Conservation (phyloP, 37 sponge, comb jelly and placozoan genomes). For the Crambe crambe region DNA sequence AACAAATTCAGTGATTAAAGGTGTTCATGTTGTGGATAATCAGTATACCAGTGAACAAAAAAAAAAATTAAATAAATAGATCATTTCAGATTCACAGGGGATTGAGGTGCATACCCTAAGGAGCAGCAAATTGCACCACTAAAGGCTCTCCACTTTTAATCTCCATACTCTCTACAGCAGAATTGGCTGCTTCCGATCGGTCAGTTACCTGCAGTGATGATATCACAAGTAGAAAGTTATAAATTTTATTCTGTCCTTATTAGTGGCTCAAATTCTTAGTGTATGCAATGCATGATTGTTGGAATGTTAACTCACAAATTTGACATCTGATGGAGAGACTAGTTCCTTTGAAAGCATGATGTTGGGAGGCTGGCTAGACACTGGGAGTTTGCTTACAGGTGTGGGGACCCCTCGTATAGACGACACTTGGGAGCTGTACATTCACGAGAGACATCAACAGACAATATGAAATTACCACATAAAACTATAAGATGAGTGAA, state of each 20-base stretch:
- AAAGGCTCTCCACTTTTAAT: conserved; percentile 76
- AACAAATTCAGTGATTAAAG: neutral
- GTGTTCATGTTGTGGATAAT: neutral
- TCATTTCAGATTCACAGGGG: neutral
- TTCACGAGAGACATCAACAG: neutral
- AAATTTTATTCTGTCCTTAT: neutral
- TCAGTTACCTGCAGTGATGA: conserved; percentile 42
- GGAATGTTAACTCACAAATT: conserved; percentile 70
- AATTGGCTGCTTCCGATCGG: conserved; percentile 49
- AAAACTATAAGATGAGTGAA: too few relatives aligned
- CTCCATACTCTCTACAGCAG: conserved; percentile 69
- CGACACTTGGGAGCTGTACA: conserved; percentile 52
- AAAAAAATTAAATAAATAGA: too few relatives aligned
- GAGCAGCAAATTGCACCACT: conserved; percentile 71
- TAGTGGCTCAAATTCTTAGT: too few relatives aligned
- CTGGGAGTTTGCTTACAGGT: conserved; percentile 33
- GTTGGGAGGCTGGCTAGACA: conserved; percentile 44
- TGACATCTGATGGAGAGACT: conserved; percentile 57
- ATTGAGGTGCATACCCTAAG: neutral
- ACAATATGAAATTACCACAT: too few relatives aligned
- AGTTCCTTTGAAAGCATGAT: conserved; percentile 62
- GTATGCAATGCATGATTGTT: neutral
- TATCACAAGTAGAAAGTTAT: neutral
- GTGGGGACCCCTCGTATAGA: conserved; percentile 59
- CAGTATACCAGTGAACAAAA: neutral